Evolutionary conservation across 2,797 vertebrate species (phyloP).

Genomic region (Muscicapa comitata): DNA sequence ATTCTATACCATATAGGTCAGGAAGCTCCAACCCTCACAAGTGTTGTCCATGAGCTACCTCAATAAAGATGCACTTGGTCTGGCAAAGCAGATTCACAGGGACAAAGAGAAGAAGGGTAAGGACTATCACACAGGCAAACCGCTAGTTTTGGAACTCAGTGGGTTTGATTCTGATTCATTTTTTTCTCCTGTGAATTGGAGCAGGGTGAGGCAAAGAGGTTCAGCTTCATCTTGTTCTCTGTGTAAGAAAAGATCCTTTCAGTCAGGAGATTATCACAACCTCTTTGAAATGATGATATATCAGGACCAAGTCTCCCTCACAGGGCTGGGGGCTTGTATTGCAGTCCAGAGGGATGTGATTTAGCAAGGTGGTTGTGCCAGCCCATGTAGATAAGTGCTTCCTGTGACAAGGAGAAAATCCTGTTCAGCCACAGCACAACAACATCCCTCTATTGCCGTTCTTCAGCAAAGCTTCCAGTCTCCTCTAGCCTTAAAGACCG

Average conservation of each 20-base stretch:
- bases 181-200: neutral
- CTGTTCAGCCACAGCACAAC: neutral
- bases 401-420: neutral
- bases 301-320: neutral
- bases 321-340: rapidly evolving
- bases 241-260: neutral
- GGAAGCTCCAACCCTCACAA: neutral
- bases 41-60: neutral
- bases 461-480: neutral
- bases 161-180: neutral
- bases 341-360: neutral
- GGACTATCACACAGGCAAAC: rapidly evolving
- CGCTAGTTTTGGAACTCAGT: rapidly evolving
- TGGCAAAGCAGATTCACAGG: neutral
- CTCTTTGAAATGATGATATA: neutral
- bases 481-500: neutral
- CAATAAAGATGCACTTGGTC: neutral
- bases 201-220: neutral
- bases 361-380: neutral
- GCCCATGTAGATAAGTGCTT: neutral
- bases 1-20: neutral
- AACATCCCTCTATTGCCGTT: neutral
- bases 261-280: neutral
- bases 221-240: neutral
- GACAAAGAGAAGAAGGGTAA: neutral